Percentiles rank a stretch among this genome's conserved stretches.
Conservation (phyloP, 2,888 invertebrate genomes). For the Athrips mouffetella region DNA sequence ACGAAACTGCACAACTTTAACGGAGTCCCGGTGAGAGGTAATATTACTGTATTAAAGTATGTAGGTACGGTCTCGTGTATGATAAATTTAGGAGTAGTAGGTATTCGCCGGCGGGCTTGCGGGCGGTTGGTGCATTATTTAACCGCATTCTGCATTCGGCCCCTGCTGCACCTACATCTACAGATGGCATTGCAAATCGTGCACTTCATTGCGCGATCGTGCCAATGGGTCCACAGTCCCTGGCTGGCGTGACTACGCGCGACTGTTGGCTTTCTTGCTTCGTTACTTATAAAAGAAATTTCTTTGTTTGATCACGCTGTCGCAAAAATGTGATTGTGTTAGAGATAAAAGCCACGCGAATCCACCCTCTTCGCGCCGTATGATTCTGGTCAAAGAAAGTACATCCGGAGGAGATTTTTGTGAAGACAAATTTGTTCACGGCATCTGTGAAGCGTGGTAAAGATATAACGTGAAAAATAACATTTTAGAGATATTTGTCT, state of each 20-base stretch:
- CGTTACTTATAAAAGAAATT: conserved; percentile 14
- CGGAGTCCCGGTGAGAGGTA: conserved; percentile 10
- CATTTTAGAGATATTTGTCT: no score
- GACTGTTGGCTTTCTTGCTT: conserved; percentile 23
- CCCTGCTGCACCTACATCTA: conserved; percentile 10
- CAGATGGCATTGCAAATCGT: conserved; percentile 15
- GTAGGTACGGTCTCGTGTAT: conserved; percentile 26
- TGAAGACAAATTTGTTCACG: conserved; percentile 4
- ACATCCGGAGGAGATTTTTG: conserved; percentile 5
- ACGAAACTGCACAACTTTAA: conserved; percentile 17
- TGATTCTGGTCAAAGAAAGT: conserved; percentile 6
- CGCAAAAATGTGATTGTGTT: conserved; percentile 11
- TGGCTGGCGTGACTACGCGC: conserved; percentile 13
- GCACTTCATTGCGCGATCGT: conserved; percentile 15
- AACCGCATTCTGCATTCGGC: conserved; percentile 35
- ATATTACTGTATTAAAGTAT: conserved; percentile 15
- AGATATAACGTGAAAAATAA: neutral
- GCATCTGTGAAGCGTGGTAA: neutral
- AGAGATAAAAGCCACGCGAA: conserved; percentile 12
- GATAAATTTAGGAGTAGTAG: conserved; percentile 36
- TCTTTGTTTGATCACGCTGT: conserved; percentile 9
- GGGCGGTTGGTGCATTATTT: conserved; percentile 42
- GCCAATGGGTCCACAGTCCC: conserved; percentile 7
- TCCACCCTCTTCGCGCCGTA: conserved; percentile 4
- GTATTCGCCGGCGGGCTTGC: conserved; percentile 26